These are phyloP conservation scores for Cisticola juncidis DNA, from an alignment of 2,113 vertebrate genomes.

Conservation along the genomic window DNA sequence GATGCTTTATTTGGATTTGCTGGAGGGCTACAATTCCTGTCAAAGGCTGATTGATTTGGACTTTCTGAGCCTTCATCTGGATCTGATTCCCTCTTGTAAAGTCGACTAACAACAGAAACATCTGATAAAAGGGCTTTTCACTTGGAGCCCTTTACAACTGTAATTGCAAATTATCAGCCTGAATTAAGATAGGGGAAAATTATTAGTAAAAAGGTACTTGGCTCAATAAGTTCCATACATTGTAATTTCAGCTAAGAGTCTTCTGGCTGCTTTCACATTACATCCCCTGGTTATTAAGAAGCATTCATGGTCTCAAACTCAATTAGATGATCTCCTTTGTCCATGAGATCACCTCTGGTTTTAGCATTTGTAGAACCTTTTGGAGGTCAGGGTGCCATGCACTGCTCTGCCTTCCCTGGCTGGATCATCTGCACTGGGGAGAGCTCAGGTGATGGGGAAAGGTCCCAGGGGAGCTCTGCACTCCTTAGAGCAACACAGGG, in stretches of 20 bases:
- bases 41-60: conserved; percentile 58
- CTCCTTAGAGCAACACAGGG: background rate
- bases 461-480: background rate
- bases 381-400: background rate
- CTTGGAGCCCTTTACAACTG: conserved; percentile 19
- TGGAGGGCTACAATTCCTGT: conserved; percentile 52
- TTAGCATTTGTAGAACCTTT: background rate
- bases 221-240: background rate
- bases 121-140: conserved; percentile 40
- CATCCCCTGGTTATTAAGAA: conserved; percentile 15
- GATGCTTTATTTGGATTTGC: conserved; percentile 62
- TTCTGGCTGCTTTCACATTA: background rate
- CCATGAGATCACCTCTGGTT: background rate
- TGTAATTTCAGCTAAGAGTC: background rate
- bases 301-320: background rate
- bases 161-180: conserved; percentile 60
- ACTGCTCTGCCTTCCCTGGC: background rate
- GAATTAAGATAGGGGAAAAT: conserved; percentile 31
- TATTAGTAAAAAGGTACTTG: conserved; percentile 47
- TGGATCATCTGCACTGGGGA: background rate
- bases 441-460: background rate
- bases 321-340: background rate
- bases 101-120: conserved; percentile 20
- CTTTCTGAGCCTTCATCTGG: conserved; percentile 63
- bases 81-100: conserved; percentile 51